Base-by-base conservation (phyloP, 2,888 invertebrate species). In the Spilosoma lubricipeda region DNA sequence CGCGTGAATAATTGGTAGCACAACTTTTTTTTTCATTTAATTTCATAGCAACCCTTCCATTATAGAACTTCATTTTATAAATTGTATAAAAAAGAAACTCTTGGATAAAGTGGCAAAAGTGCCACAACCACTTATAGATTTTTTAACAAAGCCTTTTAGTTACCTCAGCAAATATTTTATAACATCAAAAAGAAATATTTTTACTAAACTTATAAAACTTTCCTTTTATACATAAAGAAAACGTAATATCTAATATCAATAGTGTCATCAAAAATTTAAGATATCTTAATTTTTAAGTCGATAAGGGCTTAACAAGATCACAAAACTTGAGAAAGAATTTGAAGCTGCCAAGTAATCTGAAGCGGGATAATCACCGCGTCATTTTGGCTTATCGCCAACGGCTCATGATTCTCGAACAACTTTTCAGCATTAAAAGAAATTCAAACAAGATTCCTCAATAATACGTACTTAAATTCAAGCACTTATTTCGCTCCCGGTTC, bases 271-370 rank as follows among this genome's bases (percentile, higher is more conserved):
- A 72, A 52, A 82, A 77, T 67, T 78, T 64, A 66, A 65, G 71
- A 84, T 74, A 68, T 76, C 80, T 78, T 80, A 82, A 75, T 75
- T 72, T 77, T 84, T 77, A 77, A 78, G 70, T 74, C 76, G 75
- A 78, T 82, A 84, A 82, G 81, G 76, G 72, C 73, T 80, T 81
- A 83, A 71, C 78, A 76, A 78, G 74, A 79, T 85, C 68, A 81
- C 74, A 48, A 79, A 82, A 83, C 69, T 83, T 79, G 5, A 66
- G 56, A 78, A 85, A 80, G 81, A 81, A 83, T 78, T 78, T 77
- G 64, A 48, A 72, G 64, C 45, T 82, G 68, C 48, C 33, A 67
- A 77, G 74, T 80, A 73, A 77, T 80, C 67, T 72, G 30, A 69
- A 84, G 74, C 69, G 73, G 67, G 74, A 80, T 82, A 78, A 80